Base-by-base conservation (phyloP, 2,888 invertebrate genomes). In the Galerucella calmariensis region DNA sequence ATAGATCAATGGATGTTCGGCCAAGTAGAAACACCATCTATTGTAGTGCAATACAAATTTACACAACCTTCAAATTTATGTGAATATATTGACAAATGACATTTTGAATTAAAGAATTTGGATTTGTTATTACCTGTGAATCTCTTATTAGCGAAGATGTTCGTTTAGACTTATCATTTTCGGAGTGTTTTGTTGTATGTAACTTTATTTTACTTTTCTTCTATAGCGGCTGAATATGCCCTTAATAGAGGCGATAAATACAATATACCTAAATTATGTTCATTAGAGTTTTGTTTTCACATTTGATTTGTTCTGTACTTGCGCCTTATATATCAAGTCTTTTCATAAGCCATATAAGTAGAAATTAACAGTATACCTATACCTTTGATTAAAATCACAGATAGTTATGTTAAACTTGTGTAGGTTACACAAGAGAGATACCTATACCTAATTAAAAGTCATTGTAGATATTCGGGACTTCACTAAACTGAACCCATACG, bases 121-220 rank as follows among this genome's bases (percentile, higher is more conserved):
- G 63, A 65, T 65, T 65, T 65, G 46, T 65, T 12, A 65, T 65
- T 65, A 65, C 20, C 24, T 20, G 11, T 14, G n/a, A 62, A 62
- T 41, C 56, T 62, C 41, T 41, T n/a, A 61, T 62, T 62, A 3
- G 24, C 10, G 11, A 62, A 62, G 41, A 41, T 62, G n/a, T 16
- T 62, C 12, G 27, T 62, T 35, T 16, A n/a, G 16, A 35, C 41
- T 62, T 62, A 41, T 35, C n/a, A 5, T 35, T n/a, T 41, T 41
- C 11, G 41, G 35, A 41, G n/a, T 35, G 62, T 62, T 62, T 35
- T 16, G 12, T 41, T 41, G 1, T 9, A 0, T 62, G 14, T 41
- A 62, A 41, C 41, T 14, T 62, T 62, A n/a, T 41, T 11, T 14
- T 20, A 20, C 20, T 41, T 10, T 16, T 14, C n/a, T 62, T 62